Evolutionary conservation across 2,797 vertebrate species (phyloP), one percentile per base, ranked within the genome.

Genomic region (Oreortyx pictus): DNA sequence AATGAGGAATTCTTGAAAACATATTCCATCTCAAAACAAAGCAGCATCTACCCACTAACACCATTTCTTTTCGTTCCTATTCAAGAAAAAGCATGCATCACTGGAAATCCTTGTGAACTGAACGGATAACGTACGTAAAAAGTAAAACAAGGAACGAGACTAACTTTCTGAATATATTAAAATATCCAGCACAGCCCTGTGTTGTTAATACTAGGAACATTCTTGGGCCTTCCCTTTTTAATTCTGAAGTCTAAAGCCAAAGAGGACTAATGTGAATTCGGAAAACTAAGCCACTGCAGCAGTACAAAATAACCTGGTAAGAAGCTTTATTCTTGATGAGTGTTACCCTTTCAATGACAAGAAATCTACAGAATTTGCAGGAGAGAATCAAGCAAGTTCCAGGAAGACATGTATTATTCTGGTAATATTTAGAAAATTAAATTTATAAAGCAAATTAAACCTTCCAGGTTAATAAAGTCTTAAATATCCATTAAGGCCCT

Each of bases 401-500:
- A 82, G 29, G n/a, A 15, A 61, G 18, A 46, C 2, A 3, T 66
- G 49, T 22, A 31, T 35, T 82, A 78, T 43, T 23, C 11, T 13
- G 24, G 78, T 12, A 49, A 46, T 46, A 52, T 74, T 89, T 60
- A 62, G 27, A 47, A 88, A 88, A 73, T 27, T 27, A 50, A 50
- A 29, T 29, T 44, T 33, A 39, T 56, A 91, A 79, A 73, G 43
- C 31, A 90, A 85, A 89, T 81, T 41, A 72, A 81, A 89, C 75
- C 47, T 82, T 78, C 56, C 24, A 25, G 19, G 66, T 93, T 88
- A 81, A 64, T 74, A 74, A 96, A 91, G 65, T 14, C 24, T 33
- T 74, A 77, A 89, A 82, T 61, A 80, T 49, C 60, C 47, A 85
- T 44, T 49, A 74, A 90, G 57, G 68, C 76, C 13, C 23, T 25